Conservation (phyloP, 2,797 vertebrate species). For the Eulemur rubriventer region DNA sequence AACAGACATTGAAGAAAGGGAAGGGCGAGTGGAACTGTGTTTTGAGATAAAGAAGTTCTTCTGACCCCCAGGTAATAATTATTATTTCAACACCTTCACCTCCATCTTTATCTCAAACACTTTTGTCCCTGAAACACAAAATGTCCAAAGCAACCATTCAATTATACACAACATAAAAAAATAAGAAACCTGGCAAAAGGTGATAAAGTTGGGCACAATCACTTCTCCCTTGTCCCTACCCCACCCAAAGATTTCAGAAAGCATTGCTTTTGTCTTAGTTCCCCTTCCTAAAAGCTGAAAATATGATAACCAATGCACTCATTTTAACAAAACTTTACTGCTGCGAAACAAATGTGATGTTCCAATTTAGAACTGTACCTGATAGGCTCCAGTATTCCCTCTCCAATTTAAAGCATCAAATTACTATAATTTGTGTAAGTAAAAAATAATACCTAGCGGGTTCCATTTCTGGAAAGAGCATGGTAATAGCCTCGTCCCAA, state of each 20-base stretch:
- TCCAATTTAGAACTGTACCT: neutral
- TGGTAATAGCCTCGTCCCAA: neutral
- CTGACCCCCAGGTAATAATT: neutral
- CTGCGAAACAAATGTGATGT: neutral
- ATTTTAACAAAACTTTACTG: neutral
- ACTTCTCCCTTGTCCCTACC: neutral
- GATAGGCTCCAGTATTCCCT: neutral
- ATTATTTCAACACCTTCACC: neutral
- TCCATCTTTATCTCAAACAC: slow-evolving; percentile 25
- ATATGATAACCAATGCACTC: neutral
- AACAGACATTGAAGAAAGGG: neutral
- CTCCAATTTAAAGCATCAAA: slow-evolving; percentile 1
- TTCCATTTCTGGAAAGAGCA: neutral
- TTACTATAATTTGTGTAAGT: neutral
- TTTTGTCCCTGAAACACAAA: slow-evolving; percentile 19
- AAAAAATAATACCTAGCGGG: neutral
- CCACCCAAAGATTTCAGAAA: neutral
- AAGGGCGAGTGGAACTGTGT: neutral
- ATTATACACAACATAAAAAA: slow-evolving; percentile 5
- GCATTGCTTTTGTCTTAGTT: neutral
- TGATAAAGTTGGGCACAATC: neutral
- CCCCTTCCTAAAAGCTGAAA: slow-evolving; percentile 10
- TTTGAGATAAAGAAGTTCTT: neutral
- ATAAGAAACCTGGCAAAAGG: neutral
- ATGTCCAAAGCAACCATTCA: neutral